Percentiles rank a stretch among this genome's conserved stretches.
phyloP scores from a whole-genome alignment of 2,113 vertebrate species.

The Apodemus sylvaticus region DNA sequence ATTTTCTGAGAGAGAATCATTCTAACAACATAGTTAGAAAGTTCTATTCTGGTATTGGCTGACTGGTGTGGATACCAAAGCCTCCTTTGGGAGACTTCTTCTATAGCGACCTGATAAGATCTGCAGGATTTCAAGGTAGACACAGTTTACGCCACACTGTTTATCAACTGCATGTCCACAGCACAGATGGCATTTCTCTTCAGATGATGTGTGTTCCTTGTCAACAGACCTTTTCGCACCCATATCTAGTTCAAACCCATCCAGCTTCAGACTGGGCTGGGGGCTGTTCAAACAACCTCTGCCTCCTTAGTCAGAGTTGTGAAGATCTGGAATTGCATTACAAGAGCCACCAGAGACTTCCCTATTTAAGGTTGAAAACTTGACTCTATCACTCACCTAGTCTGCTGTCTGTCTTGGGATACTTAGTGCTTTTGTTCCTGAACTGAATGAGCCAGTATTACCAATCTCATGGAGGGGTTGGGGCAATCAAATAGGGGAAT shows the following conservation, averaged over 20 bases:
- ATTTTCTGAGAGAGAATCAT: neutral
- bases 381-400: neutral
- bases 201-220: neutral
- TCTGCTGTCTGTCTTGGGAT: neutral
- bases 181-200: constrained; percentile 3
- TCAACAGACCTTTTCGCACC: neutral
- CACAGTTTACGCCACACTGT: neutral
- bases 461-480: neutral
- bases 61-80: neutral
- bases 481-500: neutral
- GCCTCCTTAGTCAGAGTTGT: neutral
- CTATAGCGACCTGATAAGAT: neutral
- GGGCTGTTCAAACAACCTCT: neutral
- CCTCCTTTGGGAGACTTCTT: neutral
- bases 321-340: neutral
- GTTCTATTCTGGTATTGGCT: neutral
- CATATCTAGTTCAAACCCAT: neutral
- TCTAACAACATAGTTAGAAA: neutral
- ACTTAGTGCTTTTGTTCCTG: neutral
- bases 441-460: neutral
- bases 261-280: neutral
- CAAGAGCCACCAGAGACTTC: neutral
- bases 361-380: neutral
- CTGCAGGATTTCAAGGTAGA: neutral
- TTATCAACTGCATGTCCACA: neutral